A percentile compares a stretch with the other conserved stretches of the same genome.
Conservation (phyloP, 2,888 invertebrate species). For the Lycocerus yunnanus region DNA sequence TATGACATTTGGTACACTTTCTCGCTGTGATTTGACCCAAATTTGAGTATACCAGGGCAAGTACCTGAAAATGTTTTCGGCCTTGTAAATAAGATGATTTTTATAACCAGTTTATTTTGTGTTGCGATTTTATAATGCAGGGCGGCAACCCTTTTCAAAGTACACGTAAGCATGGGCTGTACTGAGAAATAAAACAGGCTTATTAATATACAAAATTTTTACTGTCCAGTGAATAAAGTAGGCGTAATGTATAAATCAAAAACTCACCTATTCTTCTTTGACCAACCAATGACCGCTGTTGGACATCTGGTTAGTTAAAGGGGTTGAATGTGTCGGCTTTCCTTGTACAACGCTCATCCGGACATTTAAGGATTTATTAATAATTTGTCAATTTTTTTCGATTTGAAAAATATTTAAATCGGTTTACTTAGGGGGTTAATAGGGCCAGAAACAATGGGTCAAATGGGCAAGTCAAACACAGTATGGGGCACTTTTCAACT, state of each 20-base stretch:
- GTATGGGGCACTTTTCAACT: conserved; percentile 43
- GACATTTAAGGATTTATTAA: background rate
- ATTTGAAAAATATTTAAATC: background rate
- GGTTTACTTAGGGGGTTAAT: background rate
- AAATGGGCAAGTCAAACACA: conserved; percentile 36
- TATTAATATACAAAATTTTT: conserved; percentile 27
- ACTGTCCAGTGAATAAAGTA: conserved; percentile 25
- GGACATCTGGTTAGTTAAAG: conserved; percentile 15
- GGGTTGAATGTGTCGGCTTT: background rate
- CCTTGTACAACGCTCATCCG: background rate
- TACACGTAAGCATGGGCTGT: conserved; percentile 6
- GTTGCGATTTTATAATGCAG: background rate
- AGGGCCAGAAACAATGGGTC: conserved; percentile 31
- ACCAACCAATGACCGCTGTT: conserved; percentile 26
- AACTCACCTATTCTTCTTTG: conserved; percentile 24
- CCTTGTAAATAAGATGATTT: background rate
- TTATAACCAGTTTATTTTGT: background rate
- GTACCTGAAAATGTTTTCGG: background rate
- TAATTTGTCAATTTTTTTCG: background rate
- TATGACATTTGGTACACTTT: background rate
- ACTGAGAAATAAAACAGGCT: conserved; percentile 12
- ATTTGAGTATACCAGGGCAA: background rate
- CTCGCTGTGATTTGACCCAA: conserved; percentile 25
- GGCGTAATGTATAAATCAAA: conserved; percentile 28
- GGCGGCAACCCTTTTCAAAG: background rate